These are phyloP conservation scores for Dinomys branickii DNA, from an alignment of 2,113 vertebrate genomes.

Conservation along the genomic window DNA sequence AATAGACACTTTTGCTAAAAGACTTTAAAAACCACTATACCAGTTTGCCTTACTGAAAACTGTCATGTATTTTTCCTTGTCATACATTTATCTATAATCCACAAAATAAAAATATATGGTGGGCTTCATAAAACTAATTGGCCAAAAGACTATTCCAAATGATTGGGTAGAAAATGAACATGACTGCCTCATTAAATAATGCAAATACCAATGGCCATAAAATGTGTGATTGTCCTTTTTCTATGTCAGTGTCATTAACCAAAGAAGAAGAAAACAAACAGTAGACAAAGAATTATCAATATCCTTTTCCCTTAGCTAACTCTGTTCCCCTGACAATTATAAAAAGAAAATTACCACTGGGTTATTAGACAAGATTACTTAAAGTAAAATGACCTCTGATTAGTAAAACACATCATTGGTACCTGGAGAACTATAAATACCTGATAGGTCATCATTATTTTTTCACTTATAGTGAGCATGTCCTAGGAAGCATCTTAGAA, in stretches of 20 bases:
- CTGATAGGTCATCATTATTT: background rate
- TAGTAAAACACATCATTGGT: background rate
- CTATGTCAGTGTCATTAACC: background rate
- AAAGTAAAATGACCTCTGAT: background rate
- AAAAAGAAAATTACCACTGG: background rate
- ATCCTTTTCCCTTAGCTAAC: background rate
- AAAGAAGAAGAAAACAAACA: background rate
- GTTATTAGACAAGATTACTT: background rate
- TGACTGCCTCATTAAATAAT: background rate
- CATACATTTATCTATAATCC: background rate
- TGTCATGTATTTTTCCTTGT: background rate
- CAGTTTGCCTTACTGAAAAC: background rate
- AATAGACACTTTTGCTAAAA: slow-evolving; percentile 13
- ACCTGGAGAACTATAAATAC: background rate
- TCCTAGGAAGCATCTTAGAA: background rate
- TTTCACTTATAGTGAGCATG: background rate
- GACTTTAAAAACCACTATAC: background rate
- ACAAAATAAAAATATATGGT: background rate
- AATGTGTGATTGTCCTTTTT: background rate
- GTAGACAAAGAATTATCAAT: background rate
- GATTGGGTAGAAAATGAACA: background rate
- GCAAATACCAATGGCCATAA: background rate
- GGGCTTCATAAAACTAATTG: background rate
- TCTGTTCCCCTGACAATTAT: background rate
- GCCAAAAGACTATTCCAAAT: background rate